Evolutionary conservation across 2,888 invertebrate genomes (phyloP).

Genomic region (Camponotus fellah): DNA sequence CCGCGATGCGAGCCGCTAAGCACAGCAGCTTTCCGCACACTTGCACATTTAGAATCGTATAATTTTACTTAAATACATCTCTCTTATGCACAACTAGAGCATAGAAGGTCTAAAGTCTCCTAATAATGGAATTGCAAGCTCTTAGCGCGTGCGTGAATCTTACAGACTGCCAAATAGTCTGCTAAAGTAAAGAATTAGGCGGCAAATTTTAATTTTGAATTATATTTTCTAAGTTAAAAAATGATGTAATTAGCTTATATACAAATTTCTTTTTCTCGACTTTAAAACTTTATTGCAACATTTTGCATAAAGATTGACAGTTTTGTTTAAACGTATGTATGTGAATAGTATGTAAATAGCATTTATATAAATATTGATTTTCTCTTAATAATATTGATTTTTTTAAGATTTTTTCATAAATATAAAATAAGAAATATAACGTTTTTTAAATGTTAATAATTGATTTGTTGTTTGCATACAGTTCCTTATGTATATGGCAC

Average conservation of each 20-base stretch:
- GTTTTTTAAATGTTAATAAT: background rate
- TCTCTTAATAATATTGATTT: background rate
- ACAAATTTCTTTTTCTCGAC: background rate
- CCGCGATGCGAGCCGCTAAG: slow-evolving; percentile 45
- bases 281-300: background rate
- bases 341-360: background rate
- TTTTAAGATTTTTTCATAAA: background rate
- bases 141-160: slow-evolving; percentile 59
- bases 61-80: slow-evolving; percentile 78
- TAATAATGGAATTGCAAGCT: slow-evolving; percentile 58
- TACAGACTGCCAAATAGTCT: slow-evolving; percentile 32
- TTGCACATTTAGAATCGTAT: slow-evolving; percentile 73
- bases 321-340: background rate
- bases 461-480: background rate
- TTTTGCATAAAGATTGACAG: background rate
- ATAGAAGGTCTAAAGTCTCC: slow-evolving; percentile 61
- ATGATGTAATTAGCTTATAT: background rate
- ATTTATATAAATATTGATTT: background rate
- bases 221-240: background rate
- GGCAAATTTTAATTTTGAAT: slow-evolving; percentile 28
- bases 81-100: slow-evolving; percentile 59
- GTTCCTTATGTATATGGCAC: background rate
- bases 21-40: slow-evolving; percentile 49
- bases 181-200: slow-evolving; percentile 26
- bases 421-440: background rate